Evolutionary conservation across 2,113 vertebrate genomes (phyloP).

Genomic region (Seriola quinqueradiata): DNA sequence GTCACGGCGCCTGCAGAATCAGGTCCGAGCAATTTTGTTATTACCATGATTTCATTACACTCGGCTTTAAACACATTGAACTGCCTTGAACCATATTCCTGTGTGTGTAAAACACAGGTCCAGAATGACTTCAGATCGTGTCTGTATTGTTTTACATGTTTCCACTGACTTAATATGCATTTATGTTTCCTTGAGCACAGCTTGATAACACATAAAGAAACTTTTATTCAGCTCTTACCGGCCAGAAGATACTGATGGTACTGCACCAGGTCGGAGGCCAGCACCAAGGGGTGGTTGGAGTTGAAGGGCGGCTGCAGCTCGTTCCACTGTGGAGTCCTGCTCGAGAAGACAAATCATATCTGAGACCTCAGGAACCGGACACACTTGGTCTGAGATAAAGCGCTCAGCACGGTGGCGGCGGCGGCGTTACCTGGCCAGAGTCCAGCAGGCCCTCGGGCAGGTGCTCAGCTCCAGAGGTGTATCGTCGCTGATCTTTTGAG

Average conservation of each 20-base stretch:
- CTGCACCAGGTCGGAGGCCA: conserved; percentile 95
- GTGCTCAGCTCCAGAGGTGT: conserved; percentile 95
- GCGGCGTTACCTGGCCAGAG: conserved; percentile 89
- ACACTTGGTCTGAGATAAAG: not conserved
- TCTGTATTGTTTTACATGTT: too few species aligned
- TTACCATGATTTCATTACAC: too few species aligned
- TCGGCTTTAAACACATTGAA: not conserved
- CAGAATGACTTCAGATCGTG: not conserved
- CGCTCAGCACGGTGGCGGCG: too few species aligned
- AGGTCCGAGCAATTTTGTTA: too few species aligned
- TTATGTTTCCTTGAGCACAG: too few species aligned
- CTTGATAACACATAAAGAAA: not conserved
- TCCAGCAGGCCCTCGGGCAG: conserved; percentile 95
- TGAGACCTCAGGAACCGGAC: not conserved
- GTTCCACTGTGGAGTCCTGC: conserved; percentile 98
- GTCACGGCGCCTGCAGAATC: too few species aligned
- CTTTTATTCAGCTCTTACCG: conserved; percentile 86
- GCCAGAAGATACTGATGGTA: conserved; percentile 94
- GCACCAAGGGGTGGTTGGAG: conserved; percentile 93
- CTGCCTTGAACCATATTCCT: not conserved
- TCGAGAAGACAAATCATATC: conserved; percentile 59
- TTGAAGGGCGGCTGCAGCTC: conserved; percentile 98
- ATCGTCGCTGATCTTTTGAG: conserved; percentile 95
- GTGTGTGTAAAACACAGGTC: not conserved
- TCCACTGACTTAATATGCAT: too few species aligned